Evolutionary conservation across 2,113 vertebrate genomes (phyloP).

Genomic region (Corythornis cristatus): DNA sequence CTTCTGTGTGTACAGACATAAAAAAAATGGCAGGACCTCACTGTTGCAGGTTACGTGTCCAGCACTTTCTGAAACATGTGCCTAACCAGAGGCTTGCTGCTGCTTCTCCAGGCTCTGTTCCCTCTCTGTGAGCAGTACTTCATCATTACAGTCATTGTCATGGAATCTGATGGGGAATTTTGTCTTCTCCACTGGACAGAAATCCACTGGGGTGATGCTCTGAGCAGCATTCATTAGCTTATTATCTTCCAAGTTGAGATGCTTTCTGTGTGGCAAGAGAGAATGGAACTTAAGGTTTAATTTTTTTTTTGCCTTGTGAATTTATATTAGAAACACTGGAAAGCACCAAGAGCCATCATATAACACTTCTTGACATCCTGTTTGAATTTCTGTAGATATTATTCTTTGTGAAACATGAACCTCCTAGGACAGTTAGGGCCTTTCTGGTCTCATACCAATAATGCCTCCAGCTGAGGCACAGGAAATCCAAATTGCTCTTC

Average conservation of each 20-base stretch:
- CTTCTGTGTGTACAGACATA: background rate
- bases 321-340: background rate
- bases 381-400: constrained; percentile 41
- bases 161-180: background rate
- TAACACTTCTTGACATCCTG: constrained; percentile 6
- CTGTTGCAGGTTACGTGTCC: accelerated
- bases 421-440: constrained; percentile 8
- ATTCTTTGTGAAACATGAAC: constrained; percentile 26
- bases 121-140: background rate
- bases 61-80: background rate
- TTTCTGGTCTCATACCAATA: constrained; percentile 50
- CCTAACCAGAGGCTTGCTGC: background rate
- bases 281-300: background rate
- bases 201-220: background rate
- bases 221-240: background rate
- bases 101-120: background rate
- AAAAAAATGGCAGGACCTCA: background rate
- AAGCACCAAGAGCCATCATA: background rate
- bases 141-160: background rate
- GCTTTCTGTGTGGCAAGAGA: background rate
- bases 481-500: constrained; percentile 71
- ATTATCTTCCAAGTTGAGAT: background rate
- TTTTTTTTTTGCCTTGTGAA: background rate
- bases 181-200: background rate
- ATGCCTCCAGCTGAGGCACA: constrained; percentile 46